Percentiles rank a stretch among this genome's conserved stretches.
Evolutionary conservation across 2,888 invertebrate genomes (phyloP).

Genomic region (Noctua janthina): DNA sequence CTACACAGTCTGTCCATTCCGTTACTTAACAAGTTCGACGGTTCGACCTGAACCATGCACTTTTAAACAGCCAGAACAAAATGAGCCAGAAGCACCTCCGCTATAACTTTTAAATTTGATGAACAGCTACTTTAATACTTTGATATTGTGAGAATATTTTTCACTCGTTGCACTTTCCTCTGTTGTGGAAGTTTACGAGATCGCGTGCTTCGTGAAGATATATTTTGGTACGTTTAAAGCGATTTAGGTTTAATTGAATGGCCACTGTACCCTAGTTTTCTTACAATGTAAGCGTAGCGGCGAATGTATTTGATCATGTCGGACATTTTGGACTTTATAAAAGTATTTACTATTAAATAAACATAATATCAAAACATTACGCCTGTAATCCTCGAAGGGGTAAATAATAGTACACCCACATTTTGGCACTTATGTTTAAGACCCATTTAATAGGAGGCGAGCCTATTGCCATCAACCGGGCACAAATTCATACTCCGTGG

Average conservation of each 20-base stretch:
- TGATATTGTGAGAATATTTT: slow-evolving; percentile 73
- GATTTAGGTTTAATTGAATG: slow-evolving; percentile 44
- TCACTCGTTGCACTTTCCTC: slow-evolving; percentile 66
- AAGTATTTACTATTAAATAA: neutral
- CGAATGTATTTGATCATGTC: neutral
- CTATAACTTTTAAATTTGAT: slow-evolving; percentile 80
- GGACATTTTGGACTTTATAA: neutral
- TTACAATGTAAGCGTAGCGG: slow-evolving; percentile 3
- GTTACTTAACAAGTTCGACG: slow-evolving; percentile 76
- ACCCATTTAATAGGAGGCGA: no score
- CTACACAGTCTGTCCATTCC: slow-evolving; percentile 76
- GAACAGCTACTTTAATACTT: slow-evolving; percentile 75
- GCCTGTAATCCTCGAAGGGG: no score
- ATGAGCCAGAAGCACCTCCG: slow-evolving; percentile 63
- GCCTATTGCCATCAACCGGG: no score
- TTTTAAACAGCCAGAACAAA: slow-evolving; percentile 72
- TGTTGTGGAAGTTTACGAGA: slow-evolving; percentile 53
- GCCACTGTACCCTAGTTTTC: slow-evolving; percentile 13
- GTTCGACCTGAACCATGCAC: slow-evolving; percentile 64
- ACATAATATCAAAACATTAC: no score
- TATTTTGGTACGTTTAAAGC: slow-evolving; percentile 41
- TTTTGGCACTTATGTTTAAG: no score
- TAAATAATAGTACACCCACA: no score
- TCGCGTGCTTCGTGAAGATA: slow-evolving; percentile 46
- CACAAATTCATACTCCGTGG: no score